Base-by-base conservation (phyloP, 2,888 invertebrate species). In the Deladenus siricidicola region DNA sequence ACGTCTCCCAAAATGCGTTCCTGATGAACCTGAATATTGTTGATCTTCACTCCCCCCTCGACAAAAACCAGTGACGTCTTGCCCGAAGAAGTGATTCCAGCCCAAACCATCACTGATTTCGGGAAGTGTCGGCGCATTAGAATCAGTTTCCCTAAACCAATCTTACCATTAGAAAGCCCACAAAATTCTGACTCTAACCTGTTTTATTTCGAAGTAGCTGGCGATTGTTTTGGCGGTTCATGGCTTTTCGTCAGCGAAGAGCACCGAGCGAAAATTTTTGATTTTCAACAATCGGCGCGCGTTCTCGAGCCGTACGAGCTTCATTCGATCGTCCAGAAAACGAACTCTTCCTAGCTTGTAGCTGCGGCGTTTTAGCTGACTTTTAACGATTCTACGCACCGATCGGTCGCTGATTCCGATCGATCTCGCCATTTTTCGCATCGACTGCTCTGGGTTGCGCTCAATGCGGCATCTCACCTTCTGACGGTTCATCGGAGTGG, bases 351-450 rank as follows among this genome's bases (percentile, higher is more conserved):
- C 21, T 21, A 24, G 21, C 55, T 57, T 57, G 57, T 29, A 54
- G n/a, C 28, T 4, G 19, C 17, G 45, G 17, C 17, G n/a, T 2
- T 26, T 42, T 14, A 57, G 53, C 21, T 19, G 4, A 3, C 23
- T 56, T 56, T 57, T 57, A 23, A 57, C 53, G 43, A 56, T 56
- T 23, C 23, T 57, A 26, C 57, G 29, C 21, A 57, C 55, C 21
- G 56, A 19, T 4, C 3, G 17, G 24, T 56, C 34, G 56, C 28
- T 24, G 29, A 56, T 34, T 17, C 34, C 24, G n/a, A 52, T 17
- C 24, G 48, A 17, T 48, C 24, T 48, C 6, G 56, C 56, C n/a
- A 56, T 23, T 23, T 49, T 23, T 8, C 55, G 24, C 49, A 53
- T 23, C 19, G 56, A 56, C 29, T 56, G 48, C 56, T 56, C n/a